Percentiles rank a stretch among this genome's conserved stretches.
Conservation (phyloP, 2,888 invertebrate species). For the Acanthopleura granulata region DNA sequence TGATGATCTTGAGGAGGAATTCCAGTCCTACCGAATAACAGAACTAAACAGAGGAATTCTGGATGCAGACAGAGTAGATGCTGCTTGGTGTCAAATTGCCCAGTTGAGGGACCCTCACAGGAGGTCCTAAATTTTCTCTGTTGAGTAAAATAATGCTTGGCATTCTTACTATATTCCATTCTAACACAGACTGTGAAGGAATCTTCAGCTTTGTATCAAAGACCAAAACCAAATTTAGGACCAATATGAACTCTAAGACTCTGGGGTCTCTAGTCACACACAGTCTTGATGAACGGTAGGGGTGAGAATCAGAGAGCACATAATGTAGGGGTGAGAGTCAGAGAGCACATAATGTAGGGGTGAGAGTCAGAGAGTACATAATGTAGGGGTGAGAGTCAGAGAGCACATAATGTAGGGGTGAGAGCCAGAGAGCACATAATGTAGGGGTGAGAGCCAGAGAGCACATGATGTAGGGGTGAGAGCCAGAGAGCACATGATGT, state of each 20-base stretch:
- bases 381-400: too few species aligned
- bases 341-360: too few species aligned
- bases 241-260: conserved; percentile 7
- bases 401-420: too few species aligned
- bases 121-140: conserved; percentile 13
- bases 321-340: too few species aligned
- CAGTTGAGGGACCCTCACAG: conserved; percentile 21
- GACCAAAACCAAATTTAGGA: conserved; percentile 26
- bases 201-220: conserved; percentile 27
- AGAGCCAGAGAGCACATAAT: too few species aligned
- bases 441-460: too few species aligned
- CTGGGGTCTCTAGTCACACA: background rate
- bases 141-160: conserved; percentile 14
- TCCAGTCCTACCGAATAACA: conserved; percentile 13
- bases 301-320: conserved; percentile 2
- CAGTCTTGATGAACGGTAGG: background rate
- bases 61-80: conserved; percentile 23
- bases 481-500: too few species aligned
- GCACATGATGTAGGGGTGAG: too few species aligned
- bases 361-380: too few species aligned
- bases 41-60: conserved; percentile 12
- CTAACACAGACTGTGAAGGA: conserved; percentile 25
- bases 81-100: conserved; percentile 22
- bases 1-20: conserved; percentile 23
- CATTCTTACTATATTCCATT: conserved; percentile 19